Evolutionary conservation across 2,113 vertebrate genomes (phyloP).

Genomic region (Numenius arquata): DNA sequence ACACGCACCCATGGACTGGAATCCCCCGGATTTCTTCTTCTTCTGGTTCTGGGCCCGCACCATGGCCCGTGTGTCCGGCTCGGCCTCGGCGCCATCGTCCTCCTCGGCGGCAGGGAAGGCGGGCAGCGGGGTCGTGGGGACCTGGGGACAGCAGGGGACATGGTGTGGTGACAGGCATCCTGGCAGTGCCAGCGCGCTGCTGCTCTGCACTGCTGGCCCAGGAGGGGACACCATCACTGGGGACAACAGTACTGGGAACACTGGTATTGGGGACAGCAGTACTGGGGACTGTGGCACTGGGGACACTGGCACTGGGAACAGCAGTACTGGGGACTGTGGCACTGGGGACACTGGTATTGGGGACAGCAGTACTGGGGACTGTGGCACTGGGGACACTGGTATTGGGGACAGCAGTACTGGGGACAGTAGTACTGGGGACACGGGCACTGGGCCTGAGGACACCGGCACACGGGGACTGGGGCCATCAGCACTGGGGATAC

Average conservation of each 20-base stretch:
- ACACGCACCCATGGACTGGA: conserved; percentile 95
- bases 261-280: too few species aligned
- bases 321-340: accelerated
- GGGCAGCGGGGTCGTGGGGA: conserved; percentile 38
- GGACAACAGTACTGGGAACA: not conserved
- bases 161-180: accelerated
- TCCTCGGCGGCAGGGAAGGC: conserved; percentile 77
- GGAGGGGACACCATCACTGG: not conserved
- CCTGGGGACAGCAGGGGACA: not conserved
- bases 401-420: not conserved
- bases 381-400: accelerated
- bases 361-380: accelerated
- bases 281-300: not conserved
- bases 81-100: conserved; percentile 78
- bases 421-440: not conserved
- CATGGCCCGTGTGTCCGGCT: conserved; percentile 86
- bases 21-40: conserved; percentile 98
- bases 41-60: conserved; percentile 95
- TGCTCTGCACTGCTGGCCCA: not conserved
- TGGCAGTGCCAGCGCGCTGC: not conserved
- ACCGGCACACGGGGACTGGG: accelerated
- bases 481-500: accelerated
- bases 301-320: not conserved
- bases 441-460: accelerated
- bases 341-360: accelerated